Evolutionary conservation across 2,113 vertebrate species (phyloP).

Genomic region (Scophthalmus maximus): DNA sequence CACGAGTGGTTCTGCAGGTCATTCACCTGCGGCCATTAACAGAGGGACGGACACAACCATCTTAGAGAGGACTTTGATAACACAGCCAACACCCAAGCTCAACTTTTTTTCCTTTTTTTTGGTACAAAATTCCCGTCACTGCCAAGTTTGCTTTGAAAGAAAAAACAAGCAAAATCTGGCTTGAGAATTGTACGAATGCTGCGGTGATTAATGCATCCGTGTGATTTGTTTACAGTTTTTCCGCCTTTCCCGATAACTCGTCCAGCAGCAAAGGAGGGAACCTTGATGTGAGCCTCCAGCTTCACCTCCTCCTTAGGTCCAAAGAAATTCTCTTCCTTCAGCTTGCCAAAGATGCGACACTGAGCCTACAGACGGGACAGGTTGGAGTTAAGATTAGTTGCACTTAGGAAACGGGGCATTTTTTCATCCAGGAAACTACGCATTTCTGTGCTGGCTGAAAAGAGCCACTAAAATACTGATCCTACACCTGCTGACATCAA

Average conservation of each 20-base stretch:
- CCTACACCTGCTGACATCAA: background rate
- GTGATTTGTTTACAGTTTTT: slow-evolving; percentile 90
- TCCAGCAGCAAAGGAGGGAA: slow-evolving; percentile 96
- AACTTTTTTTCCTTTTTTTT: background rate
- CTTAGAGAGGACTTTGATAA: background rate
- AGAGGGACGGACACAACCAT: background rate
- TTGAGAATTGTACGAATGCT: too few relatives aligned
- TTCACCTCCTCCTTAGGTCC: slow-evolving; percentile 99
- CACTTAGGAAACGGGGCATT: background rate
- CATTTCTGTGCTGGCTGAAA: background rate
- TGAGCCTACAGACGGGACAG: slow-evolving; percentile 84
- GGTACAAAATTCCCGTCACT: background rate
- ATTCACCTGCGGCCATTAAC: slow-evolving; percentile 86
- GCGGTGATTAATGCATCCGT: too few relatives aligned
- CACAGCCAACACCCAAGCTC: background rate
- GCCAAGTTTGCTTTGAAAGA: background rate
- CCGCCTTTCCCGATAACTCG: slow-evolving; percentile 98
- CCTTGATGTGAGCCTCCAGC: slow-evolving; percentile 98
- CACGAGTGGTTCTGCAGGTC: slow-evolving; percentile 98
- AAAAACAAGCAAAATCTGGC: too few relatives aligned
- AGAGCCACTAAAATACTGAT: background rate
- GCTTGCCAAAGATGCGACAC: slow-evolving; percentile 94
- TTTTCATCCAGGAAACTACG: background rate
- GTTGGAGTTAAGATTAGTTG: slow-evolving; percentile 3
- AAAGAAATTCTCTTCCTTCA: slow-evolving; percentile 99